A percentile compares a stretch with the other conserved stretches of the same genome.
Conservation (phyloP, 35 echinoderm and acorn worm species). For the Patiria miniata region DNA sequence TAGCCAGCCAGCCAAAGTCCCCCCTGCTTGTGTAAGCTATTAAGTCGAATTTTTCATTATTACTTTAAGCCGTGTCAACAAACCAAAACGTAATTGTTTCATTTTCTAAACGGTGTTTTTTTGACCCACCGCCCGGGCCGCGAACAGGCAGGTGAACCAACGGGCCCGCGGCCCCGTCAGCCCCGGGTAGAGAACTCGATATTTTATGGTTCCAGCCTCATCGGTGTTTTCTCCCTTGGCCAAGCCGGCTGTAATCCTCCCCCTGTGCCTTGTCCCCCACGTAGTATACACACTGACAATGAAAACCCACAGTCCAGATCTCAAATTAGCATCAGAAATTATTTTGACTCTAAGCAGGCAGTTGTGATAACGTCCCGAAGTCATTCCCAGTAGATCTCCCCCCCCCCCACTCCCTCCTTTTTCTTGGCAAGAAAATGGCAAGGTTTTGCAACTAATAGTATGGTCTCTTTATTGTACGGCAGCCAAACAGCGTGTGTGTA, state of each 20-base stretch:
- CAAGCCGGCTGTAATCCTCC: background rate
- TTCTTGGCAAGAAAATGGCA: too few relatives aligned
- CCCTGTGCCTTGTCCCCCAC: background rate
- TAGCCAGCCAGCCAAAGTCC: background rate
- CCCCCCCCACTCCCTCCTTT: background rate
- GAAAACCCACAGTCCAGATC: background rate
- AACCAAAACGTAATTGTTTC: slow-evolving; percentile 27
- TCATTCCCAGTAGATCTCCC: background rate
- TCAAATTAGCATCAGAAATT: slow-evolving; percentile 24
- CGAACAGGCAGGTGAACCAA: slow-evolving; percentile 27
- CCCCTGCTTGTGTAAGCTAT: slow-evolving; percentile 25
- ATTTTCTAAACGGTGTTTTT: slow-evolving; percentile 34
- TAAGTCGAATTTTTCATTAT: slow-evolving; percentile 30
- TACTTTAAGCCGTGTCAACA: slow-evolving; percentile 31
- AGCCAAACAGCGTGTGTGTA: too few relatives aligned
- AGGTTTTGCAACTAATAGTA: too few relatives aligned
- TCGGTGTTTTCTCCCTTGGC: background rate
- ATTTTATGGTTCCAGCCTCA: slow-evolving; percentile 20
- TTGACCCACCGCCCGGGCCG: slow-evolving; percentile 20
- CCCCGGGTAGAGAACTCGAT: slow-evolving; percentile 5
- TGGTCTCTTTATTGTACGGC: too few relatives aligned
- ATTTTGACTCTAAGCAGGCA: slow-evolving; percentile 24
- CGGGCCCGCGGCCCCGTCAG: background rate
- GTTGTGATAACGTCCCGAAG: slow-evolving; percentile 2
- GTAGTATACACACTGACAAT: background rate